Base-by-base conservation (phyloP, 2,888 invertebrate species). In the Ganaspis brasiliensis region DNA sequence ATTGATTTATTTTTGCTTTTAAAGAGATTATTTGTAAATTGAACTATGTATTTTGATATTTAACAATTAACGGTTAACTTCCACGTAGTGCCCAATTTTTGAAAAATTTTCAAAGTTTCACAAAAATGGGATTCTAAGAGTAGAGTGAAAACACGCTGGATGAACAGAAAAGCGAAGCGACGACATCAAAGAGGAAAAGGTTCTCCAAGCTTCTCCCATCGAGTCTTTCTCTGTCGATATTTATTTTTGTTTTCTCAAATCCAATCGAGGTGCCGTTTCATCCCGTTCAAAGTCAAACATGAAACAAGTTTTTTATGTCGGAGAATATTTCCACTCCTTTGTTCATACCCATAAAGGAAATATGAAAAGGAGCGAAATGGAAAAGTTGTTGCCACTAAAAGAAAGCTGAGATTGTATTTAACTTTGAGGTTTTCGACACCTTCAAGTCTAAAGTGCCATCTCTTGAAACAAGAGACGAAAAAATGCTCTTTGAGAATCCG, bases 241-340 rank as follows among this genome's bases (percentile, higher is more conserved):
- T 81, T 78, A 79, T 78, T 79, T 79, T 73, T 70, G 78, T 78
- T 80, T 73, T 56, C 52, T 26, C 70, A 78, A 81, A 81, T 81
- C 77, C 74, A 52, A 73, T 75, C 49, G 56, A 10, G 31, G 21
- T 74, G 8, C 52, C 24, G 45, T 37, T 35, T 67, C 52, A 63
- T 57, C 49, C 52, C 21, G 35, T 16, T 40, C 63, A 63, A 63
- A 63, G 63, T 63, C 63, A 40, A 40, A 63, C 63, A 24, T 40
- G 63, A 63, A 24, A 37, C 37, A 19, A 37, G 8, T 63, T 37
- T 16, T 63, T 63, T 63, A 21, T 63, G 63, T 19, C 24, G 40
- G 63, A 63, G 40, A 63, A 63, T 63, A 63, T 63, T 40, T 21
- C 63, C 9, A 24, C 40, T 63, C 24, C n/a, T 63, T 63, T 63